Conservation (phyloP, 1,140 invertebrate species). For the Pseudomyrmex flavicornis region DNA sequence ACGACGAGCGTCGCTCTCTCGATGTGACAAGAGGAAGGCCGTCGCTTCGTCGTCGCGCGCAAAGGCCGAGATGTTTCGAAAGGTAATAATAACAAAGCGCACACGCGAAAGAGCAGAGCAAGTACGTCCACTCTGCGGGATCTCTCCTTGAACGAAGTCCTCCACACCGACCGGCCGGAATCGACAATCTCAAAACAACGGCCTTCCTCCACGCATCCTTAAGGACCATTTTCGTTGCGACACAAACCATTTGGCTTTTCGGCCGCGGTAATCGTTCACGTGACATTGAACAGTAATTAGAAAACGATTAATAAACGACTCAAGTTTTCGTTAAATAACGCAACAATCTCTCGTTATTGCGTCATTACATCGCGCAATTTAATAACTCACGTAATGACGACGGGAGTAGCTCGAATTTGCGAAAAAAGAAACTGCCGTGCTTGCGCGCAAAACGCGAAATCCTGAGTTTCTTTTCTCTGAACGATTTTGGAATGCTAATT, state of each 20-base stretch:
- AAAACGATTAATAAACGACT: neutral
- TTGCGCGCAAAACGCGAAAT: no score
- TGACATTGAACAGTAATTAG: neutral
- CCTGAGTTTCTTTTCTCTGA: no score
- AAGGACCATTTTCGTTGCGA: constrained; percentile 31
- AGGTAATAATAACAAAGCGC: constrained; percentile 66
- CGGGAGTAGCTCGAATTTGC: no score
- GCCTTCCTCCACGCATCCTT: constrained; percentile 50
- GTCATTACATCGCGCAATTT: no score
- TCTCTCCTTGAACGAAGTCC: constrained; percentile 62
- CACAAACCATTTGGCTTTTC: constrained; percentile 9
- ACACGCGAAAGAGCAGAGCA: constrained; percentile 55
- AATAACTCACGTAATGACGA: no score
- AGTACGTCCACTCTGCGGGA: constrained; percentile 50
- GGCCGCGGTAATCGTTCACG: neutral
- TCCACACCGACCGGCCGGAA: constrained; percentile 25
- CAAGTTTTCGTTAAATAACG: neutral
- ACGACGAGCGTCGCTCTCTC: neutral
- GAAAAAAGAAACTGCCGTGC: no score
- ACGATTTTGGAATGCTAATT: no score
- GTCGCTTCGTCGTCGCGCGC: neutral
- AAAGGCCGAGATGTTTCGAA: constrained; percentile 64
- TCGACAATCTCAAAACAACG: constrained; percentile 18
- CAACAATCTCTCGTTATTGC: no score
- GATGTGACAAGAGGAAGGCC: constrained; percentile 52